Base-by-base conservation (phyloP, 2,888 invertebrate genomes). In the Scaptodrosophila latifasciaeformis region DNA sequence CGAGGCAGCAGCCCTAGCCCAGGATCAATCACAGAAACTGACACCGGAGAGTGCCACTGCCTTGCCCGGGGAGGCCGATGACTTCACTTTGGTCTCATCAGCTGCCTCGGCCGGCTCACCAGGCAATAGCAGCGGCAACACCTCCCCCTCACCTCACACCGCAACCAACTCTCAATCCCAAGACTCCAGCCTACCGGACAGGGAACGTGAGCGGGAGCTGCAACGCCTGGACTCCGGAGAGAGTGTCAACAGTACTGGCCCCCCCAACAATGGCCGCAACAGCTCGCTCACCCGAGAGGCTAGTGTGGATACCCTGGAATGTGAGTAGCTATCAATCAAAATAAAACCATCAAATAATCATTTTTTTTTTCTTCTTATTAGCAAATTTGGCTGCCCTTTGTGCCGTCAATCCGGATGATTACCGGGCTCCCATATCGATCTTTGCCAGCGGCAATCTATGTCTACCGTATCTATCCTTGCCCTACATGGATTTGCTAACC, bases 381-480 rank as follows among this genome's bases (percentile, higher is more conserved):
- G 86, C 84, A 2, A 81, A 81, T 7, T 68, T 86, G 9, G 76
- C 80, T 24, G 81, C 83, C 1, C 55, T 86, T 49, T 80, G 82
- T 2, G 65, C 82, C 2, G 74, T 86, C 1, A 85, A 83, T 62
- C 85, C 86, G 1, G 83, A 84, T 46, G 82, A 92, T 48, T 96
- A 94, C 86, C 97, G 97, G 9, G 91, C 97, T 71, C 99, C 98
- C 0, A 87, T 98, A 29, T 89, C 91, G 42, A 89, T 97, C 51
- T 97, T 96, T 86, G 91, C 93, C 29, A 93, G 96, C 87, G 98
- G 98, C 43, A 94, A 95, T 82, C 89, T 98, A 12, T 98, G 97
- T 85, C 90, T 98, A 85, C 99, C 99, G 13, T 99, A 99, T 86
- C 88, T 99, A 62, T 97, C 97, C 2, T 88, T 99, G 65, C 96